Percentiles rank a stretch among this genome's conserved stretches.
phyloP scores from a whole-genome alignment of 1,140 invertebrate species.

The Belonocnema kinseyi region DNA sequence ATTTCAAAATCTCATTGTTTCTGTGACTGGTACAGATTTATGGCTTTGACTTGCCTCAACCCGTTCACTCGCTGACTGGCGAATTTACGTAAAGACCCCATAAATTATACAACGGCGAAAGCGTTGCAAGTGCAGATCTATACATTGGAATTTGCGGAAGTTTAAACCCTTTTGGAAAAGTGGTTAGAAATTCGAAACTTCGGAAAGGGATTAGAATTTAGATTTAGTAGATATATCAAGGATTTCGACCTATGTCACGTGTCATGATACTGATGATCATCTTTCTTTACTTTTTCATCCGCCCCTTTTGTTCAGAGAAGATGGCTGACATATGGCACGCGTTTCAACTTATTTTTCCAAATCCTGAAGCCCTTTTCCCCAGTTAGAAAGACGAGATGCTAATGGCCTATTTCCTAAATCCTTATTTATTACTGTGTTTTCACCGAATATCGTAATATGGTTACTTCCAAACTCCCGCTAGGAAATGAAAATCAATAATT shows the following conservation, averaged over 20 bases:
- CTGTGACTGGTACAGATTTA: slow-evolving; percentile 51
- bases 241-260: no score
- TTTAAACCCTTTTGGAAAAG: neutral
- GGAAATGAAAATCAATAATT: no score
- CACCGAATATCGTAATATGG: no score
- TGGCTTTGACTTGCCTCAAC: slow-evolving; percentile 33
- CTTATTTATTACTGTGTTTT: no score
- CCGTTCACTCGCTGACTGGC: slow-evolving; percentile 35
- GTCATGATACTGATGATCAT: no score
- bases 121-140: neutral
- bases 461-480: no score
- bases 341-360: neutral
- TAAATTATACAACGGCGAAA: slow-evolving; percentile 55
- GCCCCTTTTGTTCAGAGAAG: slow-evolving; percentile 23
- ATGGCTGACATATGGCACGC: slow-evolving; percentile 39
- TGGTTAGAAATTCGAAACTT: neutral
- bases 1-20: slow-evolving; percentile 55
- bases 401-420: no score
- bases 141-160: slow-evolving; percentile 52
- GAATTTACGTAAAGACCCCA: slow-evolving; percentile 60
- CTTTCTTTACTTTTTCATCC: neutral
- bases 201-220: neutral
- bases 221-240: neutral
- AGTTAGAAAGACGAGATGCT: no score
- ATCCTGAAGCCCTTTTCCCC: neutral